Conservation (phyloP, 2,113 vertebrate species). For the Pseudorhombus dupliciocellatus region DNA sequence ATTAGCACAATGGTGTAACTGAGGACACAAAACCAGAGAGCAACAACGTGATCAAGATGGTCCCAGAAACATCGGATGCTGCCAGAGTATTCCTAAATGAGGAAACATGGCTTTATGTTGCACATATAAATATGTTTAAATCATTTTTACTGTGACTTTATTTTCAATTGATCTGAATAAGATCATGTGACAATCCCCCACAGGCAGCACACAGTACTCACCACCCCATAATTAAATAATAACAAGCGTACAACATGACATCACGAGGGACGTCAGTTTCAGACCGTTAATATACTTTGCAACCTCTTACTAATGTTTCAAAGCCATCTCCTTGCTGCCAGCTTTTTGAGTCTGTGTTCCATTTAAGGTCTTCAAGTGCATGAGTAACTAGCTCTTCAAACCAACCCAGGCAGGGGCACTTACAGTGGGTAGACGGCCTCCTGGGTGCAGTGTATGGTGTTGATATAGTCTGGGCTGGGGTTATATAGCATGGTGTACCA, state of each 20-base stretch:
- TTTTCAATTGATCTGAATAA: too few species aligned
- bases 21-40: not conserved
- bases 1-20: slow-evolving; percentile 98
- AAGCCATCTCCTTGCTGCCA: not conserved
- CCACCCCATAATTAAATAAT: too few species aligned
- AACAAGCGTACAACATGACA: too few species aligned
- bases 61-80: not conserved
- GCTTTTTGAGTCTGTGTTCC: not conserved
- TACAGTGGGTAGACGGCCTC: slow-evolving; percentile 96
- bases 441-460: slow-evolving; percentile 95
- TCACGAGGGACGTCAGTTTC: too few species aligned
- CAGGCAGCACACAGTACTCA: too few species aligned
- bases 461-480: slow-evolving; percentile 95
- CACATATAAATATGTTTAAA: too few species aligned
- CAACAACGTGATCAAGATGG: not conserved
- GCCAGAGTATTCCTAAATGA: not conserved
- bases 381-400: too few species aligned
- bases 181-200: too few species aligned
- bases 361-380: not conserved
- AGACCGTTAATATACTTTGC: too few species aligned
- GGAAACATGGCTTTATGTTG: too few species aligned
- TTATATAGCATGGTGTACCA: slow-evolving; percentile 99
- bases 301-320: too few species aligned
- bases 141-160: too few species aligned
- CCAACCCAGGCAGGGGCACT: not conserved